A percentile compares a stretch with the other conserved stretches of the same genome.
Evolutionary conservation across 2,888 invertebrate species (phyloP).

Genomic region (Phyllotreta cruciferae): DNA sequence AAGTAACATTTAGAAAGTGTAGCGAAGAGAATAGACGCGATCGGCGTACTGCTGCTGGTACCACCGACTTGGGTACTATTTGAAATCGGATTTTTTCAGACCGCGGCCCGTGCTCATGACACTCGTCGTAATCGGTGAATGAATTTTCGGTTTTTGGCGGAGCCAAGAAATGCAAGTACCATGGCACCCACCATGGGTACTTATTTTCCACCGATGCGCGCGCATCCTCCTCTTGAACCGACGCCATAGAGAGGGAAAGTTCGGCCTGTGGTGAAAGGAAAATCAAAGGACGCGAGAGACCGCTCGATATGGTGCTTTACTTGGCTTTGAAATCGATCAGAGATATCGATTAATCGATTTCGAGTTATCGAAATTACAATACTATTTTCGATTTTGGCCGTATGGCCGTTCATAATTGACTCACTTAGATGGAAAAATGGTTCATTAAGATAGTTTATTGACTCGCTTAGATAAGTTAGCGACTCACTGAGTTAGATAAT

Average conservation of each 20-base stretch:
- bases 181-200: slow-evolving; percentile 40
- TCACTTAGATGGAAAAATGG: too few relatives aligned
- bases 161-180: slow-evolving; percentile 12
- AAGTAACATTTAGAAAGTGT: slow-evolving; percentile 40
- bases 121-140: slow-evolving; percentile 31
- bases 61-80: background rate
- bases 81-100: slow-evolving; percentile 14
- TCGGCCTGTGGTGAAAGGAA: slow-evolving; percentile 42
- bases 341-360: too few relatives aligned
- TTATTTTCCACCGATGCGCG: slow-evolving; percentile 41
- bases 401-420: too few relatives aligned
- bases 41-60: slow-evolving; percentile 9
- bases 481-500: too few relatives aligned
- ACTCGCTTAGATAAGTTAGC: too few relatives aligned
- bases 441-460: too few relatives aligned
- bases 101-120: slow-evolving; percentile 36
- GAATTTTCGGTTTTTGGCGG: slow-evolving; percentile 30
- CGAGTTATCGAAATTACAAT: too few relatives aligned
- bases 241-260: slow-evolving; percentile 44
- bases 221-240: slow-evolving; percentile 33
- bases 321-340: slow-evolving; percentile 13
- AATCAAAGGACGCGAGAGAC: slow-evolving; percentile 35
- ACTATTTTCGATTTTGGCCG: too few relatives aligned
- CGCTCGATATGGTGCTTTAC: slow-evolving; percentile 29
- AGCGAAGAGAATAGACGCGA: slow-evolving; percentile 27